Percentiles rank a stretch among this genome's conserved stretches.
phyloP scores from a whole-genome alignment of 2,797 vertebrate genomes.

The Sebastes diaconus region DNA sequence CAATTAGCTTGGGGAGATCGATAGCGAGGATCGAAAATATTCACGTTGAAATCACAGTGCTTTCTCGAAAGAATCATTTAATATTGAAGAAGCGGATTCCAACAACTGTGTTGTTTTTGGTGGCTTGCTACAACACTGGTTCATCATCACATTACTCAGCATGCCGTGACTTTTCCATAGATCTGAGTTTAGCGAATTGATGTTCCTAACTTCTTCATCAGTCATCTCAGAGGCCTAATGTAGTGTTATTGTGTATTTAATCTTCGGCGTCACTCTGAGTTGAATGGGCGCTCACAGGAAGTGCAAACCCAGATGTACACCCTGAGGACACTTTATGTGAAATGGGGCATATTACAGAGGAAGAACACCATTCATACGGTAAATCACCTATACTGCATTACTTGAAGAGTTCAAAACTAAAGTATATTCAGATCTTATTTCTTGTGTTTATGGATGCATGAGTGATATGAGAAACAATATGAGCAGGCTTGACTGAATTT shows the following conservation, averaged over 20 bases:
- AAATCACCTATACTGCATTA: conserved; percentile 3
- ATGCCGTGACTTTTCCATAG: not conserved
- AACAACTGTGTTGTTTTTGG: not conserved
- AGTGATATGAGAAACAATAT: not conserved
- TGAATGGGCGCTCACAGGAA: conserved; percentile 12
- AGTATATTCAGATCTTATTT: not conserved
- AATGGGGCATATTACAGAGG: conserved; percentile 21
- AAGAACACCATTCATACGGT: conserved; percentile 2
- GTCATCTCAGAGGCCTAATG: conserved; percentile 19
- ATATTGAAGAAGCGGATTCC: not conserved
- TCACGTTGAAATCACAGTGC: not conserved
- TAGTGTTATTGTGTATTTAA: conserved; percentile 35
- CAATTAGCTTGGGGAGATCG: not conserved
- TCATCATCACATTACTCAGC: not conserved
- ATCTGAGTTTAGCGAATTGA: conserved; percentile 24
- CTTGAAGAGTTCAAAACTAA: not conserved
- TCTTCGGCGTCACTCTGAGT: conserved; percentile 19
- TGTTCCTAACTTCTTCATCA: not conserved
- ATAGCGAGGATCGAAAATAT: not conserved
- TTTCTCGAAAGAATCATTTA: not conserved
- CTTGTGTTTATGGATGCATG: not conserved
- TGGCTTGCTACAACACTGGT: not conserved
- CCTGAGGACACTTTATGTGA: conserved; percentile 41
- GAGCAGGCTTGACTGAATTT: not conserved
- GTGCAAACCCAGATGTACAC: conserved; percentile 20